Evolutionary conservation across 1,140 invertebrate species (phyloP).

Genomic region (Formica selysi): DNA sequence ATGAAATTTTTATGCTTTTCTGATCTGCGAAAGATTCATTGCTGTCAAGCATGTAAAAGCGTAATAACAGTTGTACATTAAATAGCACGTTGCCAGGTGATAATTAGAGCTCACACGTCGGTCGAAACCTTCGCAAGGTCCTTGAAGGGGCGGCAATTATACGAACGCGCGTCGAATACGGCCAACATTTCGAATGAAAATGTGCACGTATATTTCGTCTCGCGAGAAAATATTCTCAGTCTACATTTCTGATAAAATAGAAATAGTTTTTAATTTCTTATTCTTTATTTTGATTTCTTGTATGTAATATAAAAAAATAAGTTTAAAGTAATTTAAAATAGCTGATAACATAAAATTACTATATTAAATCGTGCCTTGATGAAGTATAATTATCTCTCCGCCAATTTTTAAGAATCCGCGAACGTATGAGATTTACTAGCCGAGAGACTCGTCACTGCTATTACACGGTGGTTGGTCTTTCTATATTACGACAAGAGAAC

Average conservation of each 20-base stretch:
- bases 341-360: too few species aligned
- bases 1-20: background rate
- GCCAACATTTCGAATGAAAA: slow-evolving; percentile 18
- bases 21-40: slow-evolving; percentile 42
- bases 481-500: too few species aligned
- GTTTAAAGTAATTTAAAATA: too few species aligned
- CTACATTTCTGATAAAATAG: background rate
- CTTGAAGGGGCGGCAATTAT: slow-evolving; percentile 56
- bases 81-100: slow-evolving; percentile 50
- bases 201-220: background rate
- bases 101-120: slow-evolving; percentile 54
- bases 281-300: background rate
- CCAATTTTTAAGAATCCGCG: too few species aligned
- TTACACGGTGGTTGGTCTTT: too few species aligned
- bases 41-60: slow-evolving; percentile 31
- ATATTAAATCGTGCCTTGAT: too few species aligned
- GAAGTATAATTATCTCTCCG: too few species aligned
- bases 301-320: too few species aligned
- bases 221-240: background rate
- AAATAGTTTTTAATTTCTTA: background rate
- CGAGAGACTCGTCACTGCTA: too few species aligned
- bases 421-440: too few species aligned
- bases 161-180: slow-evolving; percentile 38
- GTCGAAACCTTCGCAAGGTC: slow-evolving; percentile 40
- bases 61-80: slow-evolving; percentile 52